phyloP scores from a whole-genome alignment of 2,888 invertebrate species.

The Tortrix viridana region DNA sequence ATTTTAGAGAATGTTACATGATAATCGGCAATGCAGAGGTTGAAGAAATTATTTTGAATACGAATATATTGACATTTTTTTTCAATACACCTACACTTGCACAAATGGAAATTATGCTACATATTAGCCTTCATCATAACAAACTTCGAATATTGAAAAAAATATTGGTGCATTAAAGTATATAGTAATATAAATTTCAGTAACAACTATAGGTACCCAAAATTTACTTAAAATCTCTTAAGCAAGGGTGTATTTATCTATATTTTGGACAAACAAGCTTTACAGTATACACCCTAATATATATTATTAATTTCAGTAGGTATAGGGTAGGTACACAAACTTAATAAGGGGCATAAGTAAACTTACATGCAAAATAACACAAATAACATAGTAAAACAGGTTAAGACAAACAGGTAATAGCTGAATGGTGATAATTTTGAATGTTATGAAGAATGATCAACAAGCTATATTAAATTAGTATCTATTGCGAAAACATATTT shows the following conservation, averaged over 20 bases:
- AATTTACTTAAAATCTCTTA: slow-evolving; percentile 62
- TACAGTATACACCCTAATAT: slow-evolving; percentile 58
- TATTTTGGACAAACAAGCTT: slow-evolving; percentile 62
- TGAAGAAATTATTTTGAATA: slow-evolving; percentile 79
- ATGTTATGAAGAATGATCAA: slow-evolving; percentile 47
- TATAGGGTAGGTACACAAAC: slow-evolving; percentile 53
- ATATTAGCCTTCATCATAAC: slow-evolving; percentile 69
- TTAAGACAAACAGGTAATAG: slow-evolving; percentile 53
- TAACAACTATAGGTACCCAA: slow-evolving; percentile 48
- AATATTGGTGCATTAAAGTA: slow-evolving; percentile 65
- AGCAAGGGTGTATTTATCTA: slow-evolving; percentile 65
- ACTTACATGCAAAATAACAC: slow-evolving; percentile 33
- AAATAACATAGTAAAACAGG: slow-evolving; percentile 25
- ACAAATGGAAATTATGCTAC: slow-evolving; percentile 76
- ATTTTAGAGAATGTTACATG: slow-evolving; percentile 83
- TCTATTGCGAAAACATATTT: slow-evolving; percentile 35
- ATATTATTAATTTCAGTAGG: slow-evolving; percentile 50
- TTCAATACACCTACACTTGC: slow-evolving; percentile 75
- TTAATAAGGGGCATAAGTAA: slow-evolving; percentile 44
- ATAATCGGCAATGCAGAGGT: slow-evolving; percentile 84
- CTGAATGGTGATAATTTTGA: slow-evolving; percentile 61
- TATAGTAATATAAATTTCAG: slow-evolving; percentile 35
- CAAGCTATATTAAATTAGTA: slow-evolving; percentile 43
- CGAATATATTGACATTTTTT: slow-evolving; percentile 78
- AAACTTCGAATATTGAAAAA: slow-evolving; percentile 67